phyloP scores from a whole-genome alignment of 2,888 invertebrate genomes.

The Lochmaea capreae region DNA sequence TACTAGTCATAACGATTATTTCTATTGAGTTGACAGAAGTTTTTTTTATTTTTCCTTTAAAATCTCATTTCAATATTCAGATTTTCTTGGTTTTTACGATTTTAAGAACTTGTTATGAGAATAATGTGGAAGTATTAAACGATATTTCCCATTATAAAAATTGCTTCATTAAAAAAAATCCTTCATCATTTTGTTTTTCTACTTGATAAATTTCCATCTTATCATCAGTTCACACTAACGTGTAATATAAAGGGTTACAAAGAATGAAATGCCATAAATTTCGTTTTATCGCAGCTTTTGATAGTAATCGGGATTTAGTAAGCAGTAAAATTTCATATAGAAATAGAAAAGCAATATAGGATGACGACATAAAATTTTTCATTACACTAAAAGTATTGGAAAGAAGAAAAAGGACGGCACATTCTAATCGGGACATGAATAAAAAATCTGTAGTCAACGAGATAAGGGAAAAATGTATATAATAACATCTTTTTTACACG shows the following conservation, averaged over 20 bases:
- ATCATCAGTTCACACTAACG: neutral
- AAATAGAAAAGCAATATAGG: constrained; percentile 53
- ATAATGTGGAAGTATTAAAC: too few relatives aligned
- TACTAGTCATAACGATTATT: too few relatives aligned
- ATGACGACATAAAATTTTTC: constrained; percentile 59
- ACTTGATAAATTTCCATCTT: neutral
- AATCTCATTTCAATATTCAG: too few relatives aligned
- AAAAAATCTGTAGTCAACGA: neutral
- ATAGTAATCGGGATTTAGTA: constrained; percentile 52
- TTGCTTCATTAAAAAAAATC: too few relatives aligned
- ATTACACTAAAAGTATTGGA: constrained; percentile 58
- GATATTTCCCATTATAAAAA: too few relatives aligned
- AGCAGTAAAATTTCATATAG: constrained; percentile 53
- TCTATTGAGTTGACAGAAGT: too few relatives aligned
- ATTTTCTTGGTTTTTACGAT: too few relatives aligned
- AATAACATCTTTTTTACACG: neutral
- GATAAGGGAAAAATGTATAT: neutral
- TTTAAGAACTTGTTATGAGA: too few relatives aligned
- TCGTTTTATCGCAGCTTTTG: constrained; percentile 50
- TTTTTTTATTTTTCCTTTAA: too few relatives aligned
- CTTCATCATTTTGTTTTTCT: too few relatives aligned
- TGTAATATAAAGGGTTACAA: constrained; percentile 33
- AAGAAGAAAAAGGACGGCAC: constrained; percentile 56
- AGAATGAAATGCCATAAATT: constrained; percentile 49
- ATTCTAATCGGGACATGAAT: constrained; percentile 56